A percentile compares a stretch with the other conserved stretches of the same genome.
phyloP scores from a whole-genome alignment of 2,888 invertebrate species.

The Apamea sordens region DNA sequence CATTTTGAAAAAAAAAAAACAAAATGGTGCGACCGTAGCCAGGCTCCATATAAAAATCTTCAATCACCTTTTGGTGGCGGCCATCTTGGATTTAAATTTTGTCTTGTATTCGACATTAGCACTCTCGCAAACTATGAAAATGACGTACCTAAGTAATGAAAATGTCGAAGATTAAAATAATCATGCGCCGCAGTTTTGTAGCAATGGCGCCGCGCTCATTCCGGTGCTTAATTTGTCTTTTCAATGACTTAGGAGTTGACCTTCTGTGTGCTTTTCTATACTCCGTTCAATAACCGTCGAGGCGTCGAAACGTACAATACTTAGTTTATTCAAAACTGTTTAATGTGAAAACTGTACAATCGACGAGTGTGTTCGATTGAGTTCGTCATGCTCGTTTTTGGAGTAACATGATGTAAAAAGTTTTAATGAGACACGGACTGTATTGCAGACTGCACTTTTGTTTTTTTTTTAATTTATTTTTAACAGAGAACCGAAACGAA shows the following conservation, averaged over 20 bases:
- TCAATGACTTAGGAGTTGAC: background rate
- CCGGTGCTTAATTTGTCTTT: background rate
- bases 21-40: too few species aligned
- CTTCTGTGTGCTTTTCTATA: constrained; percentile 24
- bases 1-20: too few species aligned
- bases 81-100: background rate
- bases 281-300: background rate
- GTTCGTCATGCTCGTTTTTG: constrained; percentile 52
- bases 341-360: constrained; percentile 46
- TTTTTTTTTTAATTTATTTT: constrained; percentile 24
- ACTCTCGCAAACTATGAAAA: background rate
- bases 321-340: constrained; percentile 60
- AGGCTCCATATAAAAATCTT: too few species aligned
- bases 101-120: background rate
- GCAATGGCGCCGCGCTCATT: background rate
- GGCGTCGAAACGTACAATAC: constrained; percentile 50
- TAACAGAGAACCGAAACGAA: constrained; percentile 12
- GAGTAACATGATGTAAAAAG: constrained; percentile 41
- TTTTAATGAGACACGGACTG: constrained; percentile 57
- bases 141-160: background rate
- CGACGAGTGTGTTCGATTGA: constrained; percentile 42
- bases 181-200: background rate
- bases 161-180: background rate
- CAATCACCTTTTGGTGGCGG: background rate
- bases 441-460: constrained; percentile 14